A percentile compares a stretch with the other conserved stretches of the same genome.
These are phyloP conservation scores for Semicossyphus pulcher DNA, from an alignment of 2,113 vertebrate genomes.

Conservation along the genomic window DNA sequence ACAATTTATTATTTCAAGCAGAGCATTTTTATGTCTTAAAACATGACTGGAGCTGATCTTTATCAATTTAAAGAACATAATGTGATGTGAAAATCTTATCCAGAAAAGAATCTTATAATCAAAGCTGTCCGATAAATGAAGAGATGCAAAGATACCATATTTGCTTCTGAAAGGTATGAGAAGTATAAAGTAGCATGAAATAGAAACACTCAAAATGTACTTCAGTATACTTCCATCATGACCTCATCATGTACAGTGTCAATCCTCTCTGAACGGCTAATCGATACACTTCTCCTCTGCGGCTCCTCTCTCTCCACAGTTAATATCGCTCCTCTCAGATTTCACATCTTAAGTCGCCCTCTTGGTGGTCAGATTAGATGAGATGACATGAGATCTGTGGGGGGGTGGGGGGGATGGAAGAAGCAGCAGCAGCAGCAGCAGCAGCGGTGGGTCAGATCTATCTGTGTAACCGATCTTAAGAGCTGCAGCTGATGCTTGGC, in stretches of 20 bases:
- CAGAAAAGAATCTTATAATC: too few relatives aligned
- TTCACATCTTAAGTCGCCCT: slow-evolving; percentile 30
- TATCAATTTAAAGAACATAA: too few relatives aligned
- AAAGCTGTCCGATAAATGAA: too few relatives aligned
- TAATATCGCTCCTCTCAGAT: slow-evolving; percentile 33
- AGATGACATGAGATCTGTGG: slow-evolving; percentile 46
- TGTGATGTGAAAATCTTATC: too few relatives aligned
- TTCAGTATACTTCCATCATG: slow-evolving; percentile 10
- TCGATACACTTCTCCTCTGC: slow-evolving; percentile 22
- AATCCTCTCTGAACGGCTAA: slow-evolving; percentile 6
- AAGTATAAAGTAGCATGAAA: too few relatives aligned
- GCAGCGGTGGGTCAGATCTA: slow-evolving; percentile 10
- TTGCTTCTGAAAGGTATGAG: too few relatives aligned
- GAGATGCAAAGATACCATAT: too few relatives aligned
- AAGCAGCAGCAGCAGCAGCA: too few relatives aligned
- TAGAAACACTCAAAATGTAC: neutral
- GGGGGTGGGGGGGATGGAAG: too few relatives aligned
- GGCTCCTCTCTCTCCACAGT: neutral
- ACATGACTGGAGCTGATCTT: too few relatives aligned
- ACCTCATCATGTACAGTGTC: slow-evolving; percentile 29
- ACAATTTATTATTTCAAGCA: too few relatives aligned
- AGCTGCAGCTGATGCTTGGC: slow-evolving; percentile 40
- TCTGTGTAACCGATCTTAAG: slow-evolving; percentile 41
- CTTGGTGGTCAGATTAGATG: slow-evolving; percentile 52
- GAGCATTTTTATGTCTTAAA: too few relatives aligned